phyloP scores from a whole-genome alignment of 2,797 vertebrate genomes.

The Melanotaenia maccullochi region DNA sequence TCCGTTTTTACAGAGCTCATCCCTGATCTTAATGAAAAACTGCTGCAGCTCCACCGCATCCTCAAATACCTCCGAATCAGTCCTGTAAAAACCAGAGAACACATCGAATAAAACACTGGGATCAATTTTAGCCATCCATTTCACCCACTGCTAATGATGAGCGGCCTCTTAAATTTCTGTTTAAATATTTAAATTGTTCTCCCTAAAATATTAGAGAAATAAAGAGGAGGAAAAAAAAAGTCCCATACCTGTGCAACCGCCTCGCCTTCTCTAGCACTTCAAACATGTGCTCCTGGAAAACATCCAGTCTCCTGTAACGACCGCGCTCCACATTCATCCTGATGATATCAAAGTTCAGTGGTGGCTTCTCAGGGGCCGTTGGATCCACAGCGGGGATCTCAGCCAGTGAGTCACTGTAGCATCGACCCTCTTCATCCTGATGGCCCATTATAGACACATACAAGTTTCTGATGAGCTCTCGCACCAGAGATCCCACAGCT shows the following conservation, averaged over 20 bases:
- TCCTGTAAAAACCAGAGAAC: slow-evolving; percentile 76
- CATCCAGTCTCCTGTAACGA: slow-evolving; percentile 92
- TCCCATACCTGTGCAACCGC: slow-evolving; percentile 90
- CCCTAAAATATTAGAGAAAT: neutral
- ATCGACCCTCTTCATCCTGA: slow-evolving; percentile 97
- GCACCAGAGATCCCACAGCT: slow-evolving; percentile 89
- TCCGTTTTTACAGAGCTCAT: slow-evolving; percentile 98
- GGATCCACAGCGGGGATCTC: slow-evolving; percentile 95
- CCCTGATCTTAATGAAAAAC: slow-evolving; percentile 97
- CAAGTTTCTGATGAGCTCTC: slow-evolving; percentile 96
- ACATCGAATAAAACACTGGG: neutral
- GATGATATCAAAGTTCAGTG: slow-evolving; percentile 94
- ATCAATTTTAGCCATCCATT: neutral
- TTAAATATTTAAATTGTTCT: neutral
- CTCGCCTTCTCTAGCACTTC: slow-evolving; percentile 96
- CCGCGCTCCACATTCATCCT: slow-evolving; percentile 93
- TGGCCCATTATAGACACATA: slow-evolving; percentile 98
- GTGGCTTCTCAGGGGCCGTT: slow-evolving; percentile 87
- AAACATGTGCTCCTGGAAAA: slow-evolving; percentile 99
- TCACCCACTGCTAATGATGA: neutral
- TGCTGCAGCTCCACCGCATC: slow-evolving; percentile 97
- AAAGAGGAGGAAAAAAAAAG: neutral
- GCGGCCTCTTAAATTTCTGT: neutral
- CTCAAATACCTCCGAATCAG: slow-evolving; percentile 98
- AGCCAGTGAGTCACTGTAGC: slow-evolving; percentile 97